Conservation (phyloP, 2,797 vertebrate genomes). For the Lagorchestes hirsutus region DNA sequence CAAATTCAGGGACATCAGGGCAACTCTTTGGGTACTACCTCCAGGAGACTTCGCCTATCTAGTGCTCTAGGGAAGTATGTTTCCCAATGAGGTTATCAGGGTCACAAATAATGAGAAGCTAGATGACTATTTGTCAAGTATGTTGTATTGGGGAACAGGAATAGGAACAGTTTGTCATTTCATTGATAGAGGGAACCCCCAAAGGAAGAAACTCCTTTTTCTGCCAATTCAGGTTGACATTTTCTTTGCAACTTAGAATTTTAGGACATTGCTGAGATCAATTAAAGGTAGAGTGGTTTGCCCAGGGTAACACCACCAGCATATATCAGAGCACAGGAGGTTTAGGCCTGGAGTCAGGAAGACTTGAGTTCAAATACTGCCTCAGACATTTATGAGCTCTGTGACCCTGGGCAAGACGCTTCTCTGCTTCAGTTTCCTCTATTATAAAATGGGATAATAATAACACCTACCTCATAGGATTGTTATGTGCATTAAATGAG, state of each 20-base stretch:
- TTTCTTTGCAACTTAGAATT: neutral
- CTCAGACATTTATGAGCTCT: neutral
- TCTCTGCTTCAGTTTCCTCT: neutral
- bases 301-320: neutral
- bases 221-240: neutral
- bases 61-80: neutral
- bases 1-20: too few species aligned
- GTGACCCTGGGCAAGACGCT: neutral
- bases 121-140: neutral
- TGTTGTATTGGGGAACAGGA: neutral
- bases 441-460: neutral
- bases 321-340: neutral
- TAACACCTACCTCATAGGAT: neutral
- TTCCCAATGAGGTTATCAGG: neutral
- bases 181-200: neutral
- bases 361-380: neutral
- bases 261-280: neutral
- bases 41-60: accelerated
- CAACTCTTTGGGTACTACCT: too few species aligned
- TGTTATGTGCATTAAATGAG: neutral
- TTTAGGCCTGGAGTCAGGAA: neutral
- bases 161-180: neutral
- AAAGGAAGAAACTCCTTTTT: neutral
- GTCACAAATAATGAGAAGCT: neutral
- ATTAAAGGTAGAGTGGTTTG: neutral